phyloP scores from a whole-genome alignment of 2,113 vertebrate genomes.

The Hypomesus transpacificus region DNA sequence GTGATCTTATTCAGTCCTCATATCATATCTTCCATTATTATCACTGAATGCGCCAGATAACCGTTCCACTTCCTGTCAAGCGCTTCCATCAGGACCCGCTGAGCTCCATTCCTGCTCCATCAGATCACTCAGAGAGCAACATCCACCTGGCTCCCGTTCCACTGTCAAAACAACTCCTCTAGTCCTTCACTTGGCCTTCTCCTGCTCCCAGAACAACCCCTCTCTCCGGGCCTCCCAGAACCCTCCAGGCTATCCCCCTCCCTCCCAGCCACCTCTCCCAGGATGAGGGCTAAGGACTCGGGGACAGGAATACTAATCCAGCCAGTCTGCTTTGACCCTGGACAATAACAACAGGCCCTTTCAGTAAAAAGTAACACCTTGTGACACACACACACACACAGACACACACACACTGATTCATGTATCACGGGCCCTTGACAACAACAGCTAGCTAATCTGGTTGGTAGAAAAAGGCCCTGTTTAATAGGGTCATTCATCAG shows the following conservation, averaged over 20 bases:
- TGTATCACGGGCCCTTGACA: neutral
- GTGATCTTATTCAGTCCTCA: too few relatives aligned
- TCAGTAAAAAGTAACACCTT: slow-evolving; percentile 9
- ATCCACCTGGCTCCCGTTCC: slow-evolving; percentile 42
- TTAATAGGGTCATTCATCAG: slow-evolving; percentile 16
- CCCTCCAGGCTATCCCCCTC: neutral
- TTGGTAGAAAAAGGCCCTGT: slow-evolving; percentile 1
- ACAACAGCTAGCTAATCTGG: slow-evolving; percentile 3
- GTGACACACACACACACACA: neutral
- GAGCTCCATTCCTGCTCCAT: slow-evolving; percentile 54
- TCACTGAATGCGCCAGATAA: too few relatives aligned
- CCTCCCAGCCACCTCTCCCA: slow-evolving; percentile 44
- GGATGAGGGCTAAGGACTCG: slow-evolving; percentile 22
- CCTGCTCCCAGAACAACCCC: slow-evolving; percentile 37
- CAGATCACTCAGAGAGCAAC: slow-evolving; percentile 32
- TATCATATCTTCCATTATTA: too few relatives aligned
- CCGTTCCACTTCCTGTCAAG: too few relatives aligned
- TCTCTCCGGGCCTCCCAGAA: slow-evolving; percentile 17
- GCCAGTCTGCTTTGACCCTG: slow-evolving; percentile 39
- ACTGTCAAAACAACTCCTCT: slow-evolving; percentile 51
- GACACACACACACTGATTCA: slow-evolving; percentile 6
- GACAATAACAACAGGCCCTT: slow-evolving; percentile 41
- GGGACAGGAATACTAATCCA: slow-evolving; percentile 62
- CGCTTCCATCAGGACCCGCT: slow-evolving; percentile 34
- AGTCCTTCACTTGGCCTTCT: slow-evolving; percentile 63